These are phyloP conservation scores for Penaeus indicus DNA, from an alignment of 1,140 invertebrate species.

Conservation along the genomic window DNA sequence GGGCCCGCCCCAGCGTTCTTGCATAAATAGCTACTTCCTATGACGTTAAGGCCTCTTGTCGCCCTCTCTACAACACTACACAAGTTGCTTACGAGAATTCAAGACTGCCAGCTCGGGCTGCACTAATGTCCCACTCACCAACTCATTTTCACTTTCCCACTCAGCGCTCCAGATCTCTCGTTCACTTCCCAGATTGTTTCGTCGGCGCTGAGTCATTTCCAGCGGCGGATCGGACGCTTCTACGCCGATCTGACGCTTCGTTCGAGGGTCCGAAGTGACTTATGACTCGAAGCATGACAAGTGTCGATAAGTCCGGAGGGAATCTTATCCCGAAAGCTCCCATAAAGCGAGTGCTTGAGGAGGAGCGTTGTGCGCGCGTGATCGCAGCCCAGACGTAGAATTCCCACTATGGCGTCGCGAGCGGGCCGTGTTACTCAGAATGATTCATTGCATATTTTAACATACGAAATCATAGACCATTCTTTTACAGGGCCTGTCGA, in stretches of 20 bases:
- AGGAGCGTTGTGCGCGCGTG: no score
- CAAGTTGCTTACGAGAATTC: constrained; percentile 27
- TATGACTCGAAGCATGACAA: no score
- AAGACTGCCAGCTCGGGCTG: constrained; percentile 10
- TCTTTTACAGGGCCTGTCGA: constrained; percentile 5
- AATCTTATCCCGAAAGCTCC: no score
- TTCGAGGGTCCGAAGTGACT: no score
- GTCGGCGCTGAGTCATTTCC: no score
- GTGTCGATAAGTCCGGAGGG: no score
- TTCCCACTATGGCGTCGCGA: not conserved
- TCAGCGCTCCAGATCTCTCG: not conserved
- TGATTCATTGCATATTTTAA: constrained; percentile 56
- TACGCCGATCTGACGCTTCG: no score
- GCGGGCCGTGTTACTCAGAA: constrained; percentile 23
- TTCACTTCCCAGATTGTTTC: no score
- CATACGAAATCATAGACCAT: constrained; percentile 46
- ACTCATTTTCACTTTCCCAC: constrained; percentile 39
- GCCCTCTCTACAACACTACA: constrained; percentile 32
- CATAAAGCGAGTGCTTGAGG: no score
- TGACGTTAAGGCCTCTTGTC: constrained; percentile 33
- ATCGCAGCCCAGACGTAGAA: not conserved
- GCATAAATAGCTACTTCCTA: constrained; percentile 35
- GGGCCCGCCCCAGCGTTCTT: not conserved
- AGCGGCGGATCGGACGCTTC: no score
- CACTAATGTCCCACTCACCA: constrained; percentile 35